phyloP scores from a whole-genome alignment of 2,888 invertebrate genomes.

The Ormia ochracea region DNA sequence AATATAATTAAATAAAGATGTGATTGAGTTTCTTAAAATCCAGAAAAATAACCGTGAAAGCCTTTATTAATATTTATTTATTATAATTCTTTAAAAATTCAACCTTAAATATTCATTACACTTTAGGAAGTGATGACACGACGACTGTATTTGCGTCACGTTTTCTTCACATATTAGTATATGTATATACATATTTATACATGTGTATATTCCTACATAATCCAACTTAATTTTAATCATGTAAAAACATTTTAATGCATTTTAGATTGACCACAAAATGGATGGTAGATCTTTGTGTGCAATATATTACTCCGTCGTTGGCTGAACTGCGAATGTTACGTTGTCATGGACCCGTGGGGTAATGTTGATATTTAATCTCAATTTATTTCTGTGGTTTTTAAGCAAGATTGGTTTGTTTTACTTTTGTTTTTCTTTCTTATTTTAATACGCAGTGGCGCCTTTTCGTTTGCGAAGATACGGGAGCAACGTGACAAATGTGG shows the following conservation, averaged over 20 bases:
- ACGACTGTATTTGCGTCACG: too few relatives aligned
- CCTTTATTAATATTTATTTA: too few relatives aligned
- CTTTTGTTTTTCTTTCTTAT: background rate
- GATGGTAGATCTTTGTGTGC: slow-evolving; percentile 92
- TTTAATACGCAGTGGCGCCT: slow-evolving; percentile 82
- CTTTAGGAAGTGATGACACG: too few relatives aligned
- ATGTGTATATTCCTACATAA: too few relatives aligned
- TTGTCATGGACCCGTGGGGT: slow-evolving; percentile 95
- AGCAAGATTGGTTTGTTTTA: background rate
- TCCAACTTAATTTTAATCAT: background rate
- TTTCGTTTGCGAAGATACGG: slow-evolving; percentile 89
- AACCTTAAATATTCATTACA: too few relatives aligned
- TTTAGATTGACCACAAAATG: slow-evolving; percentile 87
- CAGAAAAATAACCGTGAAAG: too few relatives aligned
- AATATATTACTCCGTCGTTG: slow-evolving; percentile 87
- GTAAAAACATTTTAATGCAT: background rate
- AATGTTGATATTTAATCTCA: slow-evolving; percentile 65
- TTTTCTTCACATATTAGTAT: too few relatives aligned
- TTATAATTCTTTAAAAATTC: too few relatives aligned
- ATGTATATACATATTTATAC: too few relatives aligned
- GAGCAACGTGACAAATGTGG: slow-evolving; percentile 88
- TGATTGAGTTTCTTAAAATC: too few relatives aligned
- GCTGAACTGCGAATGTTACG: slow-evolving; percentile 84
- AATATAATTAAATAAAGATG: too few relatives aligned
- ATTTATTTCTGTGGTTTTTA: background rate